Percentiles rank a stretch among this genome's conserved stretches.
These are phyloP conservation scores for Formicarius rufipectus DNA, from an alignment of 2,113 vertebrate genomes.

Conservation along the genomic window DNA sequence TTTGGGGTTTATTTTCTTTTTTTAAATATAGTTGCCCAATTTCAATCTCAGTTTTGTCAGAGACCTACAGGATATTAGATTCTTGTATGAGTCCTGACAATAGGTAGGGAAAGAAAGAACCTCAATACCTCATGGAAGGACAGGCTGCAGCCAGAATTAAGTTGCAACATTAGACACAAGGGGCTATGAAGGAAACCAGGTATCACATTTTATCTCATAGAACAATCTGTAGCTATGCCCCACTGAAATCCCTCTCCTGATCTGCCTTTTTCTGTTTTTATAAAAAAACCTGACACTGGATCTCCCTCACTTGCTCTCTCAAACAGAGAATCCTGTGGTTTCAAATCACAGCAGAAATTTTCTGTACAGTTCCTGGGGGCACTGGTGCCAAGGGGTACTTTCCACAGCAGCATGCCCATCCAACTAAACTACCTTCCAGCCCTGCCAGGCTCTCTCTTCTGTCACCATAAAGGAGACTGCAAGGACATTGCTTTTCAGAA, in stretches of 20 bases:
- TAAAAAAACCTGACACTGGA: neutral
- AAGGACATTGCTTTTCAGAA: neutral
- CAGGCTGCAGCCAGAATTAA: neutral
- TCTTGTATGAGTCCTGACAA: neutral
- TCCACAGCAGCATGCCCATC: neutral
- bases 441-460: neutral
- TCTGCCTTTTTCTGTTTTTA: neutral
- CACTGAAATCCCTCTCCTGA: neutral
- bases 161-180: neutral
- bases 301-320: neutral
- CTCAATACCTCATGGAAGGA: neutral
- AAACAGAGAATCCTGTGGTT: neutral
- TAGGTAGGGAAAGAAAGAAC: neutral
- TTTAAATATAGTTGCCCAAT: neutral
- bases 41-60: neutral
- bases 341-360: neutral
- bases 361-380: neutral
- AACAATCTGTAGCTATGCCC: neutral
- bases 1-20: neutral
- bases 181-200: neutral
- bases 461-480: neutral
- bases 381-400: neutral
- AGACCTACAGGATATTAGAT: neutral
- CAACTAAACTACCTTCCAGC: neutral
- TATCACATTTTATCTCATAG: neutral